phyloP scores from a whole-genome alignment of 2,888 invertebrate genomes.

The Bembecia ichneumoniformis region DNA sequence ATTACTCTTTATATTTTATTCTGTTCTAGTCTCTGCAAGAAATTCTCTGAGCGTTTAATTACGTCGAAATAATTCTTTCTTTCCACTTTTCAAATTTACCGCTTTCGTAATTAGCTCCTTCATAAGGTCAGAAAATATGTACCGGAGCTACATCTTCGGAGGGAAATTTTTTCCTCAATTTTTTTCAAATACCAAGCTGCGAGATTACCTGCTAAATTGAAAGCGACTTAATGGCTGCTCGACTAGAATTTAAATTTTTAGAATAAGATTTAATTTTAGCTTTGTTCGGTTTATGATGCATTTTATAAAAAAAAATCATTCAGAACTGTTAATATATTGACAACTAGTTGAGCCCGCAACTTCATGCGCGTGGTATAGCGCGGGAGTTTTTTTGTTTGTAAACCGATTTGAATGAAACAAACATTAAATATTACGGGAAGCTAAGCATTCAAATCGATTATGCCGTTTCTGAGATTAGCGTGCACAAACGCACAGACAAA shows the following conservation, averaged over 20 bases:
- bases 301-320: too few species aligned
- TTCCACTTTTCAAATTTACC: constrained; percentile 31
- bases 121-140: constrained; percentile 18
- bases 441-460: too few species aligned
- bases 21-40: neutral
- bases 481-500: too few species aligned
- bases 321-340: too few species aligned
- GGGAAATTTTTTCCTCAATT: constrained; percentile 20
- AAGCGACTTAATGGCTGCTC: constrained; percentile 24
- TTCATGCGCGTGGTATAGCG: too few species aligned
- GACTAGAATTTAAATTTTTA: constrained; percentile 5
- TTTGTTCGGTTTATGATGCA: neutral
- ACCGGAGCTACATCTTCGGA: constrained; percentile 12
- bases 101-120: constrained; percentile 21
- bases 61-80: constrained; percentile 34
- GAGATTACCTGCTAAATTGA: constrained; percentile 22
- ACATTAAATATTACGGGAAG: too few species aligned
- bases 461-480: too few species aligned
- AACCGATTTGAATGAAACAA: too few species aligned
- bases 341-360: too few species aligned
- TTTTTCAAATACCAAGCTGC: constrained; percentile 22
- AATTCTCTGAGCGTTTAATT: constrained; percentile 26
- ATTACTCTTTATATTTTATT: neutral
- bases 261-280: constrained; percentile 10
- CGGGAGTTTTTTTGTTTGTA: too few species aligned